phyloP scores from a whole-genome alignment of 2,797 vertebrate species.

The Etheostoma perlongum region DNA sequence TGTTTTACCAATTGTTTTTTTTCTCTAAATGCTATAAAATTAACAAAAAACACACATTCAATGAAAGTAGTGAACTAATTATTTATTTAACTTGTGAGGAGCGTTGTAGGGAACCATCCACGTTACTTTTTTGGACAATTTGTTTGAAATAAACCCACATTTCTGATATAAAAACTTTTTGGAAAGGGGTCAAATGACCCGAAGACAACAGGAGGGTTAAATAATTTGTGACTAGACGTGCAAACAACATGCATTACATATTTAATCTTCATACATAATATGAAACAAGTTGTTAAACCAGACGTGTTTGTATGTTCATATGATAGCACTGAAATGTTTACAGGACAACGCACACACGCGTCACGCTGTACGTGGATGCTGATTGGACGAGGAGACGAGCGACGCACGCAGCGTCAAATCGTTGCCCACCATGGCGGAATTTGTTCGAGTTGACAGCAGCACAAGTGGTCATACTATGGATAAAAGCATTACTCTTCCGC shows the following conservation, averaged over 20 bases:
- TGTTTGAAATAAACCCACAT: too few relatives aligned
- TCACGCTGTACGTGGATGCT: slow-evolving; percentile 7
- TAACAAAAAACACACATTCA: too few relatives aligned
- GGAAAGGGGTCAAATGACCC: too few relatives aligned
- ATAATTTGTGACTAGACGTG: background rate
- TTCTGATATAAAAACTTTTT: too few relatives aligned
- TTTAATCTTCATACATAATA: background rate
- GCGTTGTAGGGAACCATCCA: too few relatives aligned
- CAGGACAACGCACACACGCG: slow-evolving; percentile 1
- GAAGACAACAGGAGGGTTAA: background rate
- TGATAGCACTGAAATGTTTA: background rate
- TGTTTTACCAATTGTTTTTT: too few relatives aligned
- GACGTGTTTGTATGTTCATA: too few relatives aligned
- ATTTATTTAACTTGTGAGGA: too few relatives aligned
- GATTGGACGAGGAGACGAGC: slow-evolving; percentile 56
- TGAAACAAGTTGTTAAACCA: background rate
- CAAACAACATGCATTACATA: background rate
- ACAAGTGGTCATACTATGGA: slow-evolving; percentile 89
- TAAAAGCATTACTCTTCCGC: slow-evolving; percentile 96
- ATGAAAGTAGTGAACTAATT: too few relatives aligned
- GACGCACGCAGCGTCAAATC: slow-evolving; percentile 41
- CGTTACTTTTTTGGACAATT: too few relatives aligned
- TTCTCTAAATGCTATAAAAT: too few relatives aligned
- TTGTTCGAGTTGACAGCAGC: slow-evolving; percentile 82
- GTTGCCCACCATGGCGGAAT: slow-evolving; percentile 91